Evolutionary conservation across 1,140 invertebrate genomes (phyloP).

Genomic region (Leptinotarsa lineolata): DNA sequence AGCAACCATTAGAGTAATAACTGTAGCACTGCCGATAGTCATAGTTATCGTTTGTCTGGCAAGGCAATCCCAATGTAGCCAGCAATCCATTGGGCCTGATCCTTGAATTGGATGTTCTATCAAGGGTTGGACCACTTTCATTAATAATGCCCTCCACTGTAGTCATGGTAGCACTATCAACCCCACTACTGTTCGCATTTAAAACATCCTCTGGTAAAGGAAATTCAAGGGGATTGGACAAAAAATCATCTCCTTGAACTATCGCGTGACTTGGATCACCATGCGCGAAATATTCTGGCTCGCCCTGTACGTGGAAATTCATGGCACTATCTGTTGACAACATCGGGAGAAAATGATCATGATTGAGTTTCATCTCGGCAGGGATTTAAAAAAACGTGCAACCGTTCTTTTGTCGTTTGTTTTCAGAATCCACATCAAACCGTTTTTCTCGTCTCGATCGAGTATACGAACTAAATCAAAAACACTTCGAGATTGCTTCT

Average conservation of each 20-base stretch:
- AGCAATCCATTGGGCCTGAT: conserved; percentile 44
- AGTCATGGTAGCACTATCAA: background rate
- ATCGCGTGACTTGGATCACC: background rate
- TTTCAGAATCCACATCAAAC: background rate
- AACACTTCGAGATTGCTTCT: background rate
- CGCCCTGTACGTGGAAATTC: background rate
- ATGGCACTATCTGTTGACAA: background rate
- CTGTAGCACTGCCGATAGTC: conserved; percentile 68
- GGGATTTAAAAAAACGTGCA: background rate
- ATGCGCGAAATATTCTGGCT: background rate
- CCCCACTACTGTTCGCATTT: background rate
- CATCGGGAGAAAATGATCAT: background rate
- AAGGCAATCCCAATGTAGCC: conserved; percentile 57
- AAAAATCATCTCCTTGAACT: background rate
- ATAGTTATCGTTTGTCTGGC: conserved; percentile 61
- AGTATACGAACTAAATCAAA: background rate
- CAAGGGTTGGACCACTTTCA: conserved; percentile 8
- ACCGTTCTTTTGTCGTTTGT: background rate
- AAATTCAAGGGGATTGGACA: background rate
- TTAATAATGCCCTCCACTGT: background rate
- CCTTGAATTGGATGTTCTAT: conserved; percentile 15
- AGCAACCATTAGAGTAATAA: conserved; percentile 62
- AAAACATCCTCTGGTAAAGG: background rate
- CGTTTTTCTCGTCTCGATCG: background rate
- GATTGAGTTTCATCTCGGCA: background rate